Percentiles rank a stretch among this genome's conserved stretches.
Conservation (phyloP, 2,113 vertebrate genomes). For the Pteronura brasiliensis region DNA sequence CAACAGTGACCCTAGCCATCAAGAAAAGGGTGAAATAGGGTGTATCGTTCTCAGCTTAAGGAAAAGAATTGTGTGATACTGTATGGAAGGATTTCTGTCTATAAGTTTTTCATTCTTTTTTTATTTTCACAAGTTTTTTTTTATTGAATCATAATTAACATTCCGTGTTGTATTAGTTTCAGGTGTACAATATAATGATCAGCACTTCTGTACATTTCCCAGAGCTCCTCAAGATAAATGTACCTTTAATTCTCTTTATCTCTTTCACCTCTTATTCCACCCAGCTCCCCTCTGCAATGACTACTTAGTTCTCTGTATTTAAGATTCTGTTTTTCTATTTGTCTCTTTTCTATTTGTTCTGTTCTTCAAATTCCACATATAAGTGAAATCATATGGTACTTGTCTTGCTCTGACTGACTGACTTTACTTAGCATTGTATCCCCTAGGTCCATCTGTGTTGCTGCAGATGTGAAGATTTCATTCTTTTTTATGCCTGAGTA, state of each 20-base stretch:
- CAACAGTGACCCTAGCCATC: not conserved
- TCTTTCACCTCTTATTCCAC: not conserved
- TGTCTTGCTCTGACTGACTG: not conserved
- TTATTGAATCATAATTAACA: not conserved
- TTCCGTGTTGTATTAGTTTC: not conserved
- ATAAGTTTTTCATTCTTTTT: not conserved
- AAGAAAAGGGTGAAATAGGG: not conserved
- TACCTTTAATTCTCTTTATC: not conserved
- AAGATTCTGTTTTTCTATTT: not conserved
- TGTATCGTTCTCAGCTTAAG: not conserved
- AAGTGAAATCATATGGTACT: not conserved
- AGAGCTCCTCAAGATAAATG: not conserved
- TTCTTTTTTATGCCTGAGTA: not conserved
- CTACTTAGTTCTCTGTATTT: not conserved
- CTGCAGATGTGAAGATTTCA: not conserved
- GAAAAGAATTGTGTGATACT: not conserved
- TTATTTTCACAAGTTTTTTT: not conserved
- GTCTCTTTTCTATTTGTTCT: not conserved
- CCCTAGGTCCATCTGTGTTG: not conserved
- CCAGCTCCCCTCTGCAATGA: not conserved
- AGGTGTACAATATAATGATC: not conserved
- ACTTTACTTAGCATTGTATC: not conserved
- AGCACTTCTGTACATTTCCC: too few relatives aligned
- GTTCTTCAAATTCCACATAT: not conserved
- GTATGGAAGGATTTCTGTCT: not conserved